Evolutionary conservation across 2,113 vertebrate genomes (phyloP).

Genomic region (Piaya cayana): DNA sequence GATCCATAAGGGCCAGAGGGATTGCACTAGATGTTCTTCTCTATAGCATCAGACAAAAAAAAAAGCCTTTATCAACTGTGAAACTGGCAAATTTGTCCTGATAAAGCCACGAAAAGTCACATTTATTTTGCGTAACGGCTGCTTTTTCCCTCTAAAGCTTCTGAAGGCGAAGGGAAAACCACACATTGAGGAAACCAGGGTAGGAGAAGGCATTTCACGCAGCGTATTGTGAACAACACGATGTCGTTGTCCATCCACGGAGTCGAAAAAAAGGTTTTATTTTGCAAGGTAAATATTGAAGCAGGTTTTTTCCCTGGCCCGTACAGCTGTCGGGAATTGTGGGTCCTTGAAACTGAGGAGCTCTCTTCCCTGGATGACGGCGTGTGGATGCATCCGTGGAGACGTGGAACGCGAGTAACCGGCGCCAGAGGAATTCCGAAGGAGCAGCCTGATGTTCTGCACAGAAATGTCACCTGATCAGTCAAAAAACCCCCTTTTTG

Average conservation of each 20-base stretch:
- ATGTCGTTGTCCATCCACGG: neutral
- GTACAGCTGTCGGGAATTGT: neutral
- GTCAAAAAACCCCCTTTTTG: neutral
- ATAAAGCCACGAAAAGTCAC: neutral
- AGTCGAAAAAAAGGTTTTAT: neutral
- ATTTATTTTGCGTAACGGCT: neutral
- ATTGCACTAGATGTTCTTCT: neutral
- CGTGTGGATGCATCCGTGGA: neutral
- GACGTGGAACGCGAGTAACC: neutral
- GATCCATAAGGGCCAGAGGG: neutral
- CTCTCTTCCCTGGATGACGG: neutral
- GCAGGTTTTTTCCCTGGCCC: neutral
- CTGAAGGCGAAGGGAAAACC: neutral
- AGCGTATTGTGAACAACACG: neutral
- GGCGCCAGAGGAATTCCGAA: neutral
- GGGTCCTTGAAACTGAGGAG: neutral
- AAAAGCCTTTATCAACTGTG: neutral
- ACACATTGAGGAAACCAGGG: neutral
- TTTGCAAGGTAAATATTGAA: neutral
- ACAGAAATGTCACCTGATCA: neutral
- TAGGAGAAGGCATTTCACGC: neutral
- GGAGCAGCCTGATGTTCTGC: neutral
- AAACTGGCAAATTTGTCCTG: neutral
- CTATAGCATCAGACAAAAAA: neutral
- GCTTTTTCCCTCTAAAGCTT: neutral